These are phyloP conservation scores for Dichetophora obliterata DNA, from an alignment of 2,888 invertebrate genomes.

Conservation along the genomic window DNA sequence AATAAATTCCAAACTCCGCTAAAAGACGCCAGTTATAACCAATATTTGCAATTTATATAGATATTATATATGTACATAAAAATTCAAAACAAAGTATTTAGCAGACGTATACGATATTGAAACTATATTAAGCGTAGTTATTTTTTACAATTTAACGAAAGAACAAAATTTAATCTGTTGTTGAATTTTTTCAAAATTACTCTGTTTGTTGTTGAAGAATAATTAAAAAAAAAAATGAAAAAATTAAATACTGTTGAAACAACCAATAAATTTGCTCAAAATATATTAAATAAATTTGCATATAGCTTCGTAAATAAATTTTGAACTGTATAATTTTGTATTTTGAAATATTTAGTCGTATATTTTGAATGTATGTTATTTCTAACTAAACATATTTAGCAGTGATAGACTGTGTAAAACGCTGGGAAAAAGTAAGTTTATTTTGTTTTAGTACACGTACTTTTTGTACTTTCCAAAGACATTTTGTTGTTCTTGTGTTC, in stretches of 20 bases:
- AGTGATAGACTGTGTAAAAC: constrained; percentile 24
- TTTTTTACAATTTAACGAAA: constrained; percentile 31
- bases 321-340: not conserved
- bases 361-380: constrained; percentile 9
- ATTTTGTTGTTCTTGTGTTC: constrained; percentile 7
- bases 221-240: not conserved
- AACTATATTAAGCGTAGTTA: constrained; percentile 17
- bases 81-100: constrained; percentile 13
- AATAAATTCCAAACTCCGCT: too few species aligned
- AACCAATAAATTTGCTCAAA: constrained; percentile 17
- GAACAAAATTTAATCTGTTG: constrained; percentile 5
- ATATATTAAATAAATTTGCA: not conserved
- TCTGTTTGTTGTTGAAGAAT: constrained; percentile 19
- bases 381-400: constrained; percentile 17
- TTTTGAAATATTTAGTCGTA: not conserved
- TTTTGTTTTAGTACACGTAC: not conserved
- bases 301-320: constrained; percentile 14
- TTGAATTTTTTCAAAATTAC: constrained; percentile 16
- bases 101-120: constrained; percentile 24
- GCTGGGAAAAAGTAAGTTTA: constrained; percentile 36
- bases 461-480: not conserved
- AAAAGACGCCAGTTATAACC: too few species aligned
- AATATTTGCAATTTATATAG: not conserved
- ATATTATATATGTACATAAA: not conserved
- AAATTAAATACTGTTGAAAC: not conserved